Base-by-base conservation (phyloP, 2,797 vertebrate species). In the Rhabdophis nuchalis region DNA sequence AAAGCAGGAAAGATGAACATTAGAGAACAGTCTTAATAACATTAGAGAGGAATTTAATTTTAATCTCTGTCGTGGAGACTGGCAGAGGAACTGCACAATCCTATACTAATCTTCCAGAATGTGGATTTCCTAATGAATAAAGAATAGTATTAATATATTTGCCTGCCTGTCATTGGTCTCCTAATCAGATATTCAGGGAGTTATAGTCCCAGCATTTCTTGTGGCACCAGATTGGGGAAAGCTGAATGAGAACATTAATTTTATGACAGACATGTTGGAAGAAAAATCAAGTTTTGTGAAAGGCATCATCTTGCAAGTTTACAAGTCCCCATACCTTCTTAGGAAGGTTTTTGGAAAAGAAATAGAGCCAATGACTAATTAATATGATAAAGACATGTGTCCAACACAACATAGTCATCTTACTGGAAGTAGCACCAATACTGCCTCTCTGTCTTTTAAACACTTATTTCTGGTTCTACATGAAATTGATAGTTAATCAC, bases 401-500 rank as follows among this genome's bases (percentile, higher is more conserved):
- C 94, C 97, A 94, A 97, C 90, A 97, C 96, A 95, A 96, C 96
- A 94, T 82, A 97, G 95, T 96, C 97, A 95, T 93, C 95, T 93
- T 95, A 95, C 86, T 95, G 27, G 94, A 95, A 91, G 95, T 58
- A 94, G 94, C 96, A 97, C 97, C 97, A 98, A 97, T 94, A 97
- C 93, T 93, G 92, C 95, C 96, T 97, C 95, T 97, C 95, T 97
- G 96, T 96, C 95, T 96, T 97, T 97, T 96, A 96, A 97, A 93
- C 64, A 91, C 96, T 95, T 97, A 96, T 96, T 97, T 93, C 94
- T 96, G 96, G 94, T 97, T 97, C 94, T 96, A 94, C 64, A 54
- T 95, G 94, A 97, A 97, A 97, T 92, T 97, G 94, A 96, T 97
- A 97, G 94, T 97, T 97, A 97, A 96, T 98, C 96, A 97, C 94